phyloP scores from a whole-genome alignment of 2,888 invertebrate species.

The Andrena camellia region DNA sequence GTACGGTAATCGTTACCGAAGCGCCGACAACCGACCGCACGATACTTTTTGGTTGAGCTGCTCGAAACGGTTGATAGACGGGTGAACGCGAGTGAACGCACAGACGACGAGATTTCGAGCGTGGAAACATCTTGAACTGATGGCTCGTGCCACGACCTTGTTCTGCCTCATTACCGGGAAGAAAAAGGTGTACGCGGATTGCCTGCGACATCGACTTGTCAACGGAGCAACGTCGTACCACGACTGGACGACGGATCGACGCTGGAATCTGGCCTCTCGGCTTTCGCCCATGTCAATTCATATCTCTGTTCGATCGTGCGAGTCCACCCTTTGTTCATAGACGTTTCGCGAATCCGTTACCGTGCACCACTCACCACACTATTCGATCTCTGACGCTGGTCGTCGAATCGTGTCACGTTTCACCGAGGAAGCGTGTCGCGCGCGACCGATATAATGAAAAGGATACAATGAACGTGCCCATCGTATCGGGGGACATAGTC shows the following conservation, averaged over 20 bases:
- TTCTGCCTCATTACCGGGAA: constrained; percentile 27
- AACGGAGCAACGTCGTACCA: not conserved
- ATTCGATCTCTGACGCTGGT: not conserved
- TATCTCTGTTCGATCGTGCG: not conserved
- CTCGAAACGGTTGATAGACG: constrained; percentile 10
- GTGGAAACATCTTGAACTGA: constrained; percentile 23
- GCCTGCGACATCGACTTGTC: constrained; percentile 9
- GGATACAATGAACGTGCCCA: constrained; percentile 83
- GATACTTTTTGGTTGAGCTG: not conserved
- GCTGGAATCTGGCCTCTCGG: not conserved
- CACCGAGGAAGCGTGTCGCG: constrained; percentile 30
- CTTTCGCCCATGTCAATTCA: not conserved
- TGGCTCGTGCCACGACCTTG: constrained; percentile 40
- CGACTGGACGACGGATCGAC: not conserved
- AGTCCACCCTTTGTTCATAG: not conserved
- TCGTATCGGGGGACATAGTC: constrained; percentile 82
- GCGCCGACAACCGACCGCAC: not conserved
- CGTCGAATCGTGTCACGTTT: constrained; percentile 17
- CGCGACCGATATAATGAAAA: constrained; percentile 56
- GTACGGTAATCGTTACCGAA: not conserved
- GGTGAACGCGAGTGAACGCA: constrained; percentile 1
- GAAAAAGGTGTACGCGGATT: constrained; percentile 25
- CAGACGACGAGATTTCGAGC: constrained; percentile 22
- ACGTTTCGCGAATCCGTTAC: not conserved
- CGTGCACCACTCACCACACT: too few species aligned